Evolutionary conservation across 2,888 invertebrate species (phyloP).

Genomic region (Euzophera pinguis): DNA sequence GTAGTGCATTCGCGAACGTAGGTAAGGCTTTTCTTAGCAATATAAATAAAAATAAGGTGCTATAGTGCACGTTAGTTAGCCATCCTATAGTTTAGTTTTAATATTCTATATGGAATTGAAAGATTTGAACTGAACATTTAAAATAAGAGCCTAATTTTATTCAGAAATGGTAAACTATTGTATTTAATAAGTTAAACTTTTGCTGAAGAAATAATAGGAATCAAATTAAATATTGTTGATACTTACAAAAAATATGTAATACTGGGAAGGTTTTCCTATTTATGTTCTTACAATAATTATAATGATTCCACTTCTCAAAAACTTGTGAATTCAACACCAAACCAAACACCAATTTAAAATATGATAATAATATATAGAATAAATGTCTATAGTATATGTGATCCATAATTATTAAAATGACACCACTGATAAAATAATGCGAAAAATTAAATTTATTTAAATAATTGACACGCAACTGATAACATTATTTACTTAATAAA

Average conservation of each 20-base stretch:
- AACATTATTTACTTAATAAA: background rate
- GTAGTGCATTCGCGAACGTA: slow-evolving; percentile 4
- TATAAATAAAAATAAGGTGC: slow-evolving; percentile 16
- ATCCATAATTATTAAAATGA: too few relatives aligned
- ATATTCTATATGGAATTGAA: background rate
- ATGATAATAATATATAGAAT: too few relatives aligned
- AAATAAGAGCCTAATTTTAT: slow-evolving; percentile 11
- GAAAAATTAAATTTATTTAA: slow-evolving; percentile 10
- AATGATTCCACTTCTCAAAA: background rate
- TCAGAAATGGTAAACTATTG: background rate
- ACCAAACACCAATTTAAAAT: slow-evolving; percentile 23
- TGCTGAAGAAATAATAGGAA: too few relatives aligned
- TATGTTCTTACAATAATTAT: background rate
- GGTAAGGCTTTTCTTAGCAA: slow-evolving; percentile 20
- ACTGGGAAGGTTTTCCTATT: too few relatives aligned
- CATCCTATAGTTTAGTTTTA: slow-evolving; percentile 11
- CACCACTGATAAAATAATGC: too few relatives aligned
- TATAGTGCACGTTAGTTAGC: slow-evolving; percentile 18
- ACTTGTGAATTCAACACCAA: slow-evolving; percentile 12
- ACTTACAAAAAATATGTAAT: too few relatives aligned
- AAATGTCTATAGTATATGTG: too few relatives aligned
- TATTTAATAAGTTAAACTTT: background rate
- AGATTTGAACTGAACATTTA: background rate
- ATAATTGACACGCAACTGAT: background rate
- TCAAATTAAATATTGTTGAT: too few relatives aligned